Evolutionary conservation across 1,140 invertebrate species (phyloP), one percentile per base, ranked within the genome.

Genomic region (Melipona quadrifasciata): DNA sequence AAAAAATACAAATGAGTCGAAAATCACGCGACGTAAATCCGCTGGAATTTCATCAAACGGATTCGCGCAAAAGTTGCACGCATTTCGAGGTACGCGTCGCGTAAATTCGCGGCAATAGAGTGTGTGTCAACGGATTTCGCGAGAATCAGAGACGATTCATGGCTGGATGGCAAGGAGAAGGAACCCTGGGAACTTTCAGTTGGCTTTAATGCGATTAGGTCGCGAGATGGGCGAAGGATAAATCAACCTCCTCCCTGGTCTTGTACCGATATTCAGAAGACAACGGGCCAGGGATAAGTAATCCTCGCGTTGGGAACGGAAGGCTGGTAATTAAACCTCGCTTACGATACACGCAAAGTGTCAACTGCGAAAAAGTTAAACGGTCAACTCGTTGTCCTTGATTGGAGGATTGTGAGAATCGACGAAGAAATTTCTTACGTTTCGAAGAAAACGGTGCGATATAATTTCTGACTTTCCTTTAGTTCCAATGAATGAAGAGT

Each of bases 131-230:
- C 47, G 84, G 55, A 88, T 89, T 86, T 86, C 47, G 27, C 55
- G 84, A 83, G 78, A 89, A 89, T 83, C 84, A 76, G 34, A 58
- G 47, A 53, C 84, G 80, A 86, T 71, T 79, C 73, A 68, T 47
- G 31, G 61, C 47, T 31, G 57, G 24, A 17, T 27, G 57, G 80
- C 67, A 79, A 67, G 73, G 82, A 72, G 76, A 74, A 75, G 79
- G 47, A 74, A 64, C 65, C 76, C 88, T 86, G 84, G 74, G 88
- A 89, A 89, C 88, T 86, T 88, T 89, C 88, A 89, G 88, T 89
- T 84, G 88, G 84, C 74, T 89, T 88, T 89, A 89, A 89, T 89
- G 84, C 88, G 88, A 89, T 89, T 89, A 89, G 75, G 21, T 31
- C 27, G 64, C 31, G 67, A 86, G 82, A 86, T 78, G 57, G 55